Percentiles rank a stretch among this genome's conserved stretches.
phyloP scores from a whole-genome alignment of 2,113 vertebrate genomes.

The Upupa epops region DNA sequence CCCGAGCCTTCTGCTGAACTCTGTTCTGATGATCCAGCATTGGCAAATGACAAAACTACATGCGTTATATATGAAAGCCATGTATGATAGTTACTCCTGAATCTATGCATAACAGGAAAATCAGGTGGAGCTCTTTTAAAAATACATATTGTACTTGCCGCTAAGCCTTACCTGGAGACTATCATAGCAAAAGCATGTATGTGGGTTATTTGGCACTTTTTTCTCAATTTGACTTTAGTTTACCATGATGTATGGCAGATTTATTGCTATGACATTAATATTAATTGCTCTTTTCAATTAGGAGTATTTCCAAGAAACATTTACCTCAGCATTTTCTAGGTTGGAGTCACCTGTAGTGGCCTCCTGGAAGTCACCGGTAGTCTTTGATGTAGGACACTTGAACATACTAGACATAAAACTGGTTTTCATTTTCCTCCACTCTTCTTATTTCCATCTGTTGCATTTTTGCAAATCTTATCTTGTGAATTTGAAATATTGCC shows the following conservation, averaged over 20 bases:
- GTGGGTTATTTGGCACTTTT: slow-evolving; percentile 75
- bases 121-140: slow-evolving; percentile 77
- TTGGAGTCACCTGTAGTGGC: slow-evolving; percentile 22
- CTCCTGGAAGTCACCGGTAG: slow-evolving; percentile 38
- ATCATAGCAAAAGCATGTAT: slow-evolving; percentile 71
- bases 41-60: slow-evolving; percentile 62
- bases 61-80: slow-evolving; percentile 94
- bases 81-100: slow-evolving; percentile 81
- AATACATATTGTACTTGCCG: slow-evolving; percentile 73
- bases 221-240: slow-evolving; percentile 67
- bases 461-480: slow-evolving; percentile 63
- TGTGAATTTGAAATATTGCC: slow-evolving; percentile 68
- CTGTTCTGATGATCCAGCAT: slow-evolving; percentile 43
- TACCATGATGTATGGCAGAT: slow-evolving; percentile 45
- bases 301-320: slow-evolving; percentile 55
- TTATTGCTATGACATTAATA: slow-evolving; percentile 68
- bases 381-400: slow-evolving; percentile 38
- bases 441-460: not conserved
- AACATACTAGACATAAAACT: not conserved
- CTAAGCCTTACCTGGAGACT: slow-evolving; percentile 82
- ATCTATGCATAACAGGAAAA: slow-evolving; percentile 83
- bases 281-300: slow-evolving; percentile 53
- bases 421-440: slow-evolving; percentile 5
- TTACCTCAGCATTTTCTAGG: slow-evolving; percentile 73
- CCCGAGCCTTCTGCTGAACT: slow-evolving; percentile 58